Evolutionary conservation across 2,113 vertebrate genomes (phyloP), one percentile per base, ranked within the genome.

Genomic region (Vanacampus margaritifer): DNA sequence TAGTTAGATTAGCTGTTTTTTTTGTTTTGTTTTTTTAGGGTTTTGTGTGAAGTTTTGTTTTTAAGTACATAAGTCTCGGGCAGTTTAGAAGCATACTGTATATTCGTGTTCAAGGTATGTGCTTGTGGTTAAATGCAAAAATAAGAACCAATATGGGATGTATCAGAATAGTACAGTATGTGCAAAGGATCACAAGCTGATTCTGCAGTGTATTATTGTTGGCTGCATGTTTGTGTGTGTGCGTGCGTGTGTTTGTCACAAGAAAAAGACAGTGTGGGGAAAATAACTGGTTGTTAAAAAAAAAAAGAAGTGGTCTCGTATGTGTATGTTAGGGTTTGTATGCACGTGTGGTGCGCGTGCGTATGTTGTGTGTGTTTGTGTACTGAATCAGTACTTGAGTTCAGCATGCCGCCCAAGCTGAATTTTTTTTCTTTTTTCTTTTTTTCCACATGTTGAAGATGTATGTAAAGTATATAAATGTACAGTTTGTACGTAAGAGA

Each of bases 371-470:
- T 76, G 67, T 81, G 81, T 89, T 64, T 23, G 58, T 89, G 86
- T 92, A 90, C 90, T 92, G 91, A 90, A 91, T 91, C 89, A 91
- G 91, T 92, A 91, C 90, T 90, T 86, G 80, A 80, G 84, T 86
- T 88, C 81, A 86, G 90, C 89, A 89, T 90, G 90, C 87, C 71
- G 86, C 90, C 78, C 75, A 81, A 88, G 87, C 88, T 89, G 87
- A 82, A 82, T 87, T 80, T 91, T 73, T 78, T 74, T 67, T 65
- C 59, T 72, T 74, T 67, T 48, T 45, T 13, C 10, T 1, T 63
- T 70, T 68, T 62, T 74, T 80, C 67, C 86, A 87, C 84, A 83
- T 86, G 83, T 88, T 83, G 76, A 89, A 70, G 74, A 87, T 77
- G 81, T 90, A 72, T 84, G 73, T 74, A 75, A 57, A 57, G 54